Base-by-base conservation (phyloP, 2,888 invertebrate species). In the Stenodema calcarata region DNA sequence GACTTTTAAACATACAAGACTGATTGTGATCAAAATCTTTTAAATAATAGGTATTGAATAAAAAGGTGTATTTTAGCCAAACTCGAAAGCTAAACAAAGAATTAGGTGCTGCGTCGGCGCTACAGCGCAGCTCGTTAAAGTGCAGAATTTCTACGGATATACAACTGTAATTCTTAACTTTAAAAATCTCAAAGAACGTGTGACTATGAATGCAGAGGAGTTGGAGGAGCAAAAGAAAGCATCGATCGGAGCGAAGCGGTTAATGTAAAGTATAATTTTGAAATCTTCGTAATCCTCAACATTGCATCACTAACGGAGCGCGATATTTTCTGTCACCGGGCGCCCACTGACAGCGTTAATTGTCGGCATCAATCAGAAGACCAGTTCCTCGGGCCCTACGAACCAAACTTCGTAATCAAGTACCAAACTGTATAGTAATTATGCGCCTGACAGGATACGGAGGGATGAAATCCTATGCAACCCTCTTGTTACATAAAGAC, bases 391-490 rank as follows among this genome's bases (percentile, higher is more conserved):
- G 1, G 11, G 27, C 27, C 50, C 54, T 54, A n/a, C 50, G 27
- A 47, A 27, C 80, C 50, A 12, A 11, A 80, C 54, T 80, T 80
- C 54, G 80, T 54, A 80, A 80, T 80, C 54, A 80, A 80, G 80
- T 54, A 50, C 80, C 80, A 54, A 47, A 80, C 30, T 50, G 80
- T 80, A 80, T 80, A 54, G 80, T 80, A 80, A 80, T 80, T 80
- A 54, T 50, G n/a, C 28, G 28, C 30, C 54, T 44, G n/a, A 50
- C n/a, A 12, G 62, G 62, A 62, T 27, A 62, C 62, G 12, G 27
- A 23, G 23, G 27, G 62, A 18, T 6, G 12, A 27, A 62, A 62
- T 18, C 11, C 27, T 28, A 54, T 30, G 47, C 44, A 80, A 30
- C 80, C 80, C 44, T 80, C 27, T 18, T 27, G 30, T 30, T 80